Conservation (phyloP, 2,888 invertebrate species). For the Lypha dubia region DNA sequence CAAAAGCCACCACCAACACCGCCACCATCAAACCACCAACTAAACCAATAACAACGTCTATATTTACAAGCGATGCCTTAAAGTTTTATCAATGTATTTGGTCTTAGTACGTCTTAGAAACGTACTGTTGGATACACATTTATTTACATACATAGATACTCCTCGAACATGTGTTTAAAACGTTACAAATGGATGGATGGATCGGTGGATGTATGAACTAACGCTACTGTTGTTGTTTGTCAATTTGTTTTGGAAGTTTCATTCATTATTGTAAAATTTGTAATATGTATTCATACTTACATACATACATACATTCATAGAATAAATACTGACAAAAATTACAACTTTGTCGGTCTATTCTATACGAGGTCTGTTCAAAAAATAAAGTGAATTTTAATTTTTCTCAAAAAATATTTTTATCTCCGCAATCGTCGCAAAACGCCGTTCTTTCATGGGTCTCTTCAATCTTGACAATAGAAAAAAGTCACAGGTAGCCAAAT, state of each 20-base stretch:
- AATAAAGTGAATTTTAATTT: background rate
- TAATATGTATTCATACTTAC: too few relatives aligned
- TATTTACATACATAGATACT: too few relatives aligned
- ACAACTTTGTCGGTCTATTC: constrained; percentile 31
- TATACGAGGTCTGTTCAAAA: background rate
- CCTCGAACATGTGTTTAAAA: constrained; percentile 9
- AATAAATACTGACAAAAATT: constrained; percentile 21
- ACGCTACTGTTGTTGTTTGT: constrained; percentile 10
- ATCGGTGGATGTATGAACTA: background rate
- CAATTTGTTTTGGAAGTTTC: constrained; percentile 41
- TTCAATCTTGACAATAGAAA: too few relatives aligned
- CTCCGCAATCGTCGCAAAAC: too few relatives aligned
- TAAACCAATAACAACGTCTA: constrained; percentile 14
- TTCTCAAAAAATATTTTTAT: too few relatives aligned
- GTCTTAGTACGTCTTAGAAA: constrained; percentile 14
- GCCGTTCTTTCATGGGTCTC: too few relatives aligned
- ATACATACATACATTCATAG: too few relatives aligned
- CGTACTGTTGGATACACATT: background rate
- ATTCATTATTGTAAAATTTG: constrained; percentile 28
- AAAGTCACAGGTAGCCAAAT: too few relatives aligned
- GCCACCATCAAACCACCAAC: background rate
- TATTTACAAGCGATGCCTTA: constrained; percentile 18
- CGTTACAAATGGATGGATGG: constrained; percentile 1
- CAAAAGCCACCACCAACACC: constrained; percentile 3
- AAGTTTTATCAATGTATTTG: constrained; percentile 1